A percentile compares a stretch with the other conserved stretches of the same genome.
These are phyloP conservation scores for Meiosimyza decipiens DNA, from an alignment of 2,888 invertebrate genomes.

Conservation along the genomic window DNA sequence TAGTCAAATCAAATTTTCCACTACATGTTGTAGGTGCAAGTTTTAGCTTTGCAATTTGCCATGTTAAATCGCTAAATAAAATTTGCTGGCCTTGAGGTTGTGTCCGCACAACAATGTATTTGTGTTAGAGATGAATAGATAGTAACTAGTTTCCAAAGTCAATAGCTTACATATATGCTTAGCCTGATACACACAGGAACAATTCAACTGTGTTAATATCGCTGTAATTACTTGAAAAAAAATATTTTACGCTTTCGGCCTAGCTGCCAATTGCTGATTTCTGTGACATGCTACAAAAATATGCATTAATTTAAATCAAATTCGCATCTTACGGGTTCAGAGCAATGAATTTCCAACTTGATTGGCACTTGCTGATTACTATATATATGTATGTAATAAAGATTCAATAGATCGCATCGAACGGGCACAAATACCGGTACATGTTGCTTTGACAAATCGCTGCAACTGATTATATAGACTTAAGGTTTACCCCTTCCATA, in stretches of 20 bases:
- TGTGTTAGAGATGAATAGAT: background rate
- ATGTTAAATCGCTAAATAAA: conserved; percentile 6
- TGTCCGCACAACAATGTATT: conserved; percentile 26
- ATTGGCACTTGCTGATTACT: too few relatives aligned
- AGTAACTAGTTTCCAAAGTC: background rate
- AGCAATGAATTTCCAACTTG: too few relatives aligned
- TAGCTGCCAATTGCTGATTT: too few relatives aligned
- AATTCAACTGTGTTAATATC: conserved; percentile 46
- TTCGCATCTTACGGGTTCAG: conserved; percentile 43
- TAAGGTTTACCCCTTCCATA: too few relatives aligned
- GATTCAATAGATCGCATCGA: too few relatives aligned
- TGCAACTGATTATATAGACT: too few relatives aligned
- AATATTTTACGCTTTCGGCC: too few relatives aligned
- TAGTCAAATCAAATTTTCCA: background rate
- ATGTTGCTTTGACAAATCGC: conserved; percentile 40
- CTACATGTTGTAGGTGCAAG: background rate
- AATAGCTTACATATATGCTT: too few relatives aligned
- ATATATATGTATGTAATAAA: too few relatives aligned
- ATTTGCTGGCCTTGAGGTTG: conserved; percentile 9
- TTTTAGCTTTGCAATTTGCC: background rate
- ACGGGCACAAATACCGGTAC: conserved; percentile 37
- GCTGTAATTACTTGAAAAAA: conserved; percentile 39
- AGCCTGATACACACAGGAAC: conserved; percentile 44
- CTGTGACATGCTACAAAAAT: conserved; percentile 10
- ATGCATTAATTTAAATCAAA: conserved; percentile 45